A percentile compares a stretch with the other conserved stretches of the same genome.
Evolutionary conservation across 2,797 vertebrate species (phyloP).

Genomic region (Enteromius afrohamiltoni): DNA sequence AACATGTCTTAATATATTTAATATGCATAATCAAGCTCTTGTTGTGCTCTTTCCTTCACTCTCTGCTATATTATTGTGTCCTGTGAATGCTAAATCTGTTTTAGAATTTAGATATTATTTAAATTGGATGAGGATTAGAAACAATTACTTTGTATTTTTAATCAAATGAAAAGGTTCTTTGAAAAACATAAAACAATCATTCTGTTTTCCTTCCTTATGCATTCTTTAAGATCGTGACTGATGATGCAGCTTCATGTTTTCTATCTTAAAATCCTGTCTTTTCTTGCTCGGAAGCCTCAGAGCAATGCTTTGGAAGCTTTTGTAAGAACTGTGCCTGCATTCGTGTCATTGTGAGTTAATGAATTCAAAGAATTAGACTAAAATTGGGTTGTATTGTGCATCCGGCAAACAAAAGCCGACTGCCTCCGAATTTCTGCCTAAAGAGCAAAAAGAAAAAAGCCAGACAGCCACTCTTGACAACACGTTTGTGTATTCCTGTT

Average conservation of each 20-base stretch:
- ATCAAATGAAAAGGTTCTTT: background rate
- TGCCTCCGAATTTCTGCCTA: conserved; percentile 1
- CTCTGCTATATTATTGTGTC: background rate
- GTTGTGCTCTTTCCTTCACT: conserved; percentile 38
- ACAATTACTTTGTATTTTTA: background rate
- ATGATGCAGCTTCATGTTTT: background rate
- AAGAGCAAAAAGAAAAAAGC: conserved; percentile 15
- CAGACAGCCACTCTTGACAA: background rate
- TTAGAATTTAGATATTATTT: background rate
- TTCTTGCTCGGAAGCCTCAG: background rate
- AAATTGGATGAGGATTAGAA: too few relatives aligned
- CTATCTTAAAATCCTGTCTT: background rate
- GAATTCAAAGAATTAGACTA: background rate
- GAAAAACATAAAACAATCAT: background rate
- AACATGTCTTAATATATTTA: background rate
- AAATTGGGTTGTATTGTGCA: background rate
- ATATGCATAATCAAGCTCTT: background rate
- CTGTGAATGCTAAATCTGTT: background rate
- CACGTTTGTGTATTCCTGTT: background rate
- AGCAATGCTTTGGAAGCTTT: background rate
- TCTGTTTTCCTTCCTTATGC: background rate
- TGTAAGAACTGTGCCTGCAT: background rate
- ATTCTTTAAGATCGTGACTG: background rate
- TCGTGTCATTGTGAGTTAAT: background rate
- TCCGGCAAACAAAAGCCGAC: background rate